These are phyloP conservation scores for Listronotus oregonensis DNA, from an alignment of 1,140 invertebrate genomes.

Conservation along the genomic window DNA sequence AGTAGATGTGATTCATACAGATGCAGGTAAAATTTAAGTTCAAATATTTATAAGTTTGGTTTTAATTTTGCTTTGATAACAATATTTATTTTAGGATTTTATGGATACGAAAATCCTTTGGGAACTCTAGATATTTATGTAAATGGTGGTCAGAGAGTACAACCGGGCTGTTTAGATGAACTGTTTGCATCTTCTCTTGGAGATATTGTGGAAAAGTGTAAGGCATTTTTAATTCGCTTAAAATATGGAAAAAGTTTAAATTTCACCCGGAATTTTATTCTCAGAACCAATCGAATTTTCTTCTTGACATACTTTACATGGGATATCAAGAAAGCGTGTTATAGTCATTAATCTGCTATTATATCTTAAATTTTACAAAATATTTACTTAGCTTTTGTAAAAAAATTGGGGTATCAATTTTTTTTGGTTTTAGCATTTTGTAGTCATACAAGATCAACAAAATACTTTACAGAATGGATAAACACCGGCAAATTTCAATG, in stretches of 20 bases:
- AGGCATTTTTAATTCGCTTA: neutral
- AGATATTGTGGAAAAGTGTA: constrained; percentile 38
- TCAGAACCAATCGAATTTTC: neutral
- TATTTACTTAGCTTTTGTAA: neutral
- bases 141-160: constrained; percentile 66
- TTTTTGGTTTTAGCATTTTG: constrained; percentile 41
- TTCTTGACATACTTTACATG: too few relatives aligned
- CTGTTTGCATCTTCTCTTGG: constrained; percentile 20
- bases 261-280: neutral
- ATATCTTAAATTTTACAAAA: constrained; percentile 3
- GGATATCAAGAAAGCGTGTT: too few relatives aligned
- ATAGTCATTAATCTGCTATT: too few relatives aligned
- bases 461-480: constrained; percentile 52
- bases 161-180: constrained; percentile 61
- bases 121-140: constrained; percentile 80
- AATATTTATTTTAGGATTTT: constrained; percentile 24
- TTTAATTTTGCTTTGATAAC: neutral
- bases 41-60: neutral
- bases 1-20: constrained; percentile 89
- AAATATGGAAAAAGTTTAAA: too few relatives aligned
- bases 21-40: constrained; percentile 65
- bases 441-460: constrained; percentile 39
- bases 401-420: neutral
- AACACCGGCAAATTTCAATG: constrained; percentile 51
- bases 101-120: constrained; percentile 59